These are phyloP conservation scores for Hydrotaea cyrtoneurina DNA, from an alignment of 2,888 invertebrate species.

Conservation along the genomic window DNA sequence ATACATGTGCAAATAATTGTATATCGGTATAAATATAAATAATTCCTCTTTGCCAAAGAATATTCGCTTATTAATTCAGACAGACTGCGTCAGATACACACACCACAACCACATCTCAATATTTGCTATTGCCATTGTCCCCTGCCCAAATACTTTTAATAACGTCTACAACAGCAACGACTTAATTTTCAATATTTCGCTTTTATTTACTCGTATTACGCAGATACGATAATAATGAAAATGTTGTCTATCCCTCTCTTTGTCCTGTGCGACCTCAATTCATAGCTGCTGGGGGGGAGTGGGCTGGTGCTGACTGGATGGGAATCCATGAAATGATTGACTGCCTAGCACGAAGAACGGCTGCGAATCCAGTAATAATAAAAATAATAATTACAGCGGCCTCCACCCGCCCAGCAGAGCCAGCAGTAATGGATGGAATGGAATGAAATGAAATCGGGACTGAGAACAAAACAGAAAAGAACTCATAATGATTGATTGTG, in stretches of 20 bases:
- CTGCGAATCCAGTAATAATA: background rate
- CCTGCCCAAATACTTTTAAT: background rate
- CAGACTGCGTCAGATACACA: background rate
- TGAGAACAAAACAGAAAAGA: background rate
- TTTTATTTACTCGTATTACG: background rate
- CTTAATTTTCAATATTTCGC: conserved; percentile 8
- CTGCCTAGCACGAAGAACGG: background rate
- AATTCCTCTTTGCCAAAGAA: background rate
- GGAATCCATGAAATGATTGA: conserved; percentile 5
- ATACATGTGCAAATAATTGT: background rate
- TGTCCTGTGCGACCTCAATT: background rate
- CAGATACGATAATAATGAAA: conserved; percentile 15
- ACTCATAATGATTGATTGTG: conserved; percentile 38
- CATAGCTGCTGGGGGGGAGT: background rate
- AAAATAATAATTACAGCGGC: conserved; percentile 8
- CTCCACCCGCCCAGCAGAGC: no score
- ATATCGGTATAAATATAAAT: background rate
- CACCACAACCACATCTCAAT: background rate
- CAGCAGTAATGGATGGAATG: background rate
- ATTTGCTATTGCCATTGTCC: background rate
- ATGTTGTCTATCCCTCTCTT: conserved; percentile 25
- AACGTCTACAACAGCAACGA: background rate
- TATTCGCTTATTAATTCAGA: background rate
- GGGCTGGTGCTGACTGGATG: background rate
- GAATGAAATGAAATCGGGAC: background rate